phyloP scores from a whole-genome alignment of 2,888 invertebrate genomes.

The Heliconius ethilla region DNA sequence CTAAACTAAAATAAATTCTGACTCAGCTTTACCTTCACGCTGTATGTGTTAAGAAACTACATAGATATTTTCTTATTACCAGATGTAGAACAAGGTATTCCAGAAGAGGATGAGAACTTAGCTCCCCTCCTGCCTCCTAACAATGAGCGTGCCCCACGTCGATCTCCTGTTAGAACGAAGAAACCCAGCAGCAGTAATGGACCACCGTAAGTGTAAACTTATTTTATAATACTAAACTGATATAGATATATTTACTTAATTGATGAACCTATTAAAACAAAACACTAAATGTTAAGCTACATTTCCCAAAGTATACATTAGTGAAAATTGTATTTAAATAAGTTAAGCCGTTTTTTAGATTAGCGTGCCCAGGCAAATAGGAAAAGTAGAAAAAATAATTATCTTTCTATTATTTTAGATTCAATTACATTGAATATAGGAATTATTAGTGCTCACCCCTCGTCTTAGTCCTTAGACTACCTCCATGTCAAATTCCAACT shows the following conservation, averaged over 20 bases:
- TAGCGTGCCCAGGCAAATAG: too few relatives aligned
- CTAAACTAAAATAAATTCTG: too few relatives aligned
- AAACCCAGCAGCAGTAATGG: conserved; percentile 24
- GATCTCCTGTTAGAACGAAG: conserved; percentile 16
- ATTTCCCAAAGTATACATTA: neutral
- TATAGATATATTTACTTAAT: neutral
- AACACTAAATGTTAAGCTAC: neutral
- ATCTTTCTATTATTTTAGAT: too few relatives aligned
- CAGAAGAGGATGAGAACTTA: conserved; percentile 35
- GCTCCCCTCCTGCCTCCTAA: conserved; percentile 29
- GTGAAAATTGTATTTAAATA: too few relatives aligned
- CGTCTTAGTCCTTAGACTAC: too few relatives aligned
- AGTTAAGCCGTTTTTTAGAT: too few relatives aligned
- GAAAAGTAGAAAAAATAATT: too few relatives aligned
- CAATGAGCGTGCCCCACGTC: conserved; percentile 19
- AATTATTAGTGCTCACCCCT: too few relatives aligned
- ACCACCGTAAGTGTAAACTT: conserved; percentile 19
- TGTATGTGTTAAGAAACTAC: too few relatives aligned
- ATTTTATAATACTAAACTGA: neutral
- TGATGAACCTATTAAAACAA: neutral
- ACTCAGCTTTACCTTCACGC: too few relatives aligned
- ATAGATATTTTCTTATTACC: neutral
- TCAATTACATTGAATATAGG: too few relatives aligned
- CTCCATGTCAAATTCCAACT: too few relatives aligned
- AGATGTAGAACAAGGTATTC: conserved; percentile 38